A percentile compares a stretch with the other conserved stretches of the same genome.
phyloP scores from a whole-genome alignment of 2,113 vertebrate species.

The Brachyistius frenatus region DNA sequence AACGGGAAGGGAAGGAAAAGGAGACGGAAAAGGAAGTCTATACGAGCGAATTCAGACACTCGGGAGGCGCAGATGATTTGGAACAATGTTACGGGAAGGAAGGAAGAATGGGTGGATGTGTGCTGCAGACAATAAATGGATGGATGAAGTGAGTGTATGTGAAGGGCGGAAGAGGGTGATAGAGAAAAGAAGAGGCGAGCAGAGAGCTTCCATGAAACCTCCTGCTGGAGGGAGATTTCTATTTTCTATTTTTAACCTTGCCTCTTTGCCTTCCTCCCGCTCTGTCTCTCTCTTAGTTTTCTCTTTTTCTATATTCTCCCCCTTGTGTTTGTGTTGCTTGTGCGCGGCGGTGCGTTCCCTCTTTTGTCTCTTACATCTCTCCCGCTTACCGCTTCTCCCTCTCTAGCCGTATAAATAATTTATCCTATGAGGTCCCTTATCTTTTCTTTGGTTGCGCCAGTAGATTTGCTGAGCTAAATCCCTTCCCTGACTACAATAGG shows the following conservation, averaged over 20 bases:
- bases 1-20: slow-evolving; percentile 32
- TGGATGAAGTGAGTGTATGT: slow-evolving; percentile 14
- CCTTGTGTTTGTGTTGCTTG: slow-evolving; percentile 34
- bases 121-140: slow-evolving; percentile 39
- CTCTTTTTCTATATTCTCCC: slow-evolving; percentile 19
- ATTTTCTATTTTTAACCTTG: slow-evolving; percentile 58
- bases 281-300: slow-evolving; percentile 19
- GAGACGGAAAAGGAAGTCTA: slow-evolving; percentile 29
- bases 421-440: slow-evolving; percentile 73
- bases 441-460: slow-evolving; percentile 50
- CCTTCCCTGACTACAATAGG: slow-evolving; percentile 42
- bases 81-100: slow-evolving; percentile 55
- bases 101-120: slow-evolving; percentile 51
- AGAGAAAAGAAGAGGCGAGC: neutral
- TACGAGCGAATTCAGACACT: slow-evolving; percentile 41
- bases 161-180: slow-evolving; percentile 1
- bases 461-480: slow-evolving; percentile 73
- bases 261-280: slow-evolving; percentile 26
- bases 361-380: slow-evolving; percentile 57
- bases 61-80: slow-evolving; percentile 12
- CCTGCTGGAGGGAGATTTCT: slow-evolving; percentile 54
- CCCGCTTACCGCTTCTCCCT: slow-evolving; percentile 18
- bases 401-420: slow-evolving; percentile 76
- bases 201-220: slow-evolving; percentile 43
- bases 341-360: slow-evolving; percentile 28